These are phyloP conservation scores for Megalops cyprinoides DNA, from an alignment of 2,797 vertebrate genomes.

Conservation along the genomic window DNA sequence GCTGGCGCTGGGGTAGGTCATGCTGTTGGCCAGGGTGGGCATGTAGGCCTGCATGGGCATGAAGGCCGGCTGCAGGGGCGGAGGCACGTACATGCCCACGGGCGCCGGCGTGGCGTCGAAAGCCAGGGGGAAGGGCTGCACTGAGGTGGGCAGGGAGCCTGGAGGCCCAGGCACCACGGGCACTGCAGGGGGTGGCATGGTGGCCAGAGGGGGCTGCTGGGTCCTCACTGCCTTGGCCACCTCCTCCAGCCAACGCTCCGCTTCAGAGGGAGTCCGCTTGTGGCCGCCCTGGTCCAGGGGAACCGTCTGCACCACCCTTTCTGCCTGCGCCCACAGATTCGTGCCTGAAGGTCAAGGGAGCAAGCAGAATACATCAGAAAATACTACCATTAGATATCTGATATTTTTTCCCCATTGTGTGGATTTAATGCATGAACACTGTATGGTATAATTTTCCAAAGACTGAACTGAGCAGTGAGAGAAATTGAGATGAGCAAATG, in stretches of 20 bases:
- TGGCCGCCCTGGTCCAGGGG: conserved; percentile 76
- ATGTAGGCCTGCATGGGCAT: conserved; percentile 78
- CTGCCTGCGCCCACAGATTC: conserved; percentile 76
- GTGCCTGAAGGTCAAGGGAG: conserved; percentile 58
- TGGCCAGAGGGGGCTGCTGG: conserved; percentile 64
- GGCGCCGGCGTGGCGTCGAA: conserved; percentile 74
- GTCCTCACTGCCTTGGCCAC: conserved; percentile 84
- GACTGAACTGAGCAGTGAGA: too few relatives aligned
- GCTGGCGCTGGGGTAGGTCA: conserved; percentile 78
- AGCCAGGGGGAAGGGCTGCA: conserved; percentile 43
- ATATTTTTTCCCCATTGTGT: too few relatives aligned
- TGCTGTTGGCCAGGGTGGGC: conserved; percentile 74
- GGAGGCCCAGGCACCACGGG: conserved; percentile 23
- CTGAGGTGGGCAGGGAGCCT: too few relatives aligned
- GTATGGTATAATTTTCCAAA: too few relatives aligned
- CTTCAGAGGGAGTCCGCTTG: conserved; percentile 88
- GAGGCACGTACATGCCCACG: conserved; percentile 69
- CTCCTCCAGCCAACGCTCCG: conserved; percentile 90
- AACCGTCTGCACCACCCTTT: conserved; percentile 68
- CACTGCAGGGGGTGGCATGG: conserved; percentile 42
- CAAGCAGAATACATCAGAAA: too few relatives aligned
- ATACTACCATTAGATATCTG: too few relatives aligned
- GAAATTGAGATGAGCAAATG: too few relatives aligned
- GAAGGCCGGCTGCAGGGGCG: conserved; percentile 76
- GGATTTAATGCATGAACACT: too few relatives aligned